Conservation (phyloP, 2,888 invertebrate genomes). For the Nezara viridula region DNA sequence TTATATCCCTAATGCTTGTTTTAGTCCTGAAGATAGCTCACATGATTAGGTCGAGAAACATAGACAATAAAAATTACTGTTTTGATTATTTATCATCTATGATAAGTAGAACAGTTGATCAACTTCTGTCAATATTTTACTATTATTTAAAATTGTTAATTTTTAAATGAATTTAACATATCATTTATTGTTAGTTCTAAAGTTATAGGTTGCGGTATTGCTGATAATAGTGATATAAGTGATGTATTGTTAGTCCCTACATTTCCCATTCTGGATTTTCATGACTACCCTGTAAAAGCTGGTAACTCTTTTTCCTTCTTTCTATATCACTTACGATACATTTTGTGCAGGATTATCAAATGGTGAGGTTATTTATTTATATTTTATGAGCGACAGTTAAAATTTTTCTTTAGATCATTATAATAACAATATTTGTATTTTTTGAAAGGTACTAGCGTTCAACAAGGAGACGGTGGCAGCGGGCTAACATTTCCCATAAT, state of each 20-base stretch:
- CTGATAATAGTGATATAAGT: constrained; percentile 62
- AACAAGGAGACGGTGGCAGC: constrained; percentile 65
- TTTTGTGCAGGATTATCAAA: constrained; percentile 65
- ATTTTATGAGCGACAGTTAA: not conserved
- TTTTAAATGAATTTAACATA: no score
- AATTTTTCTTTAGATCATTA: not conserved
- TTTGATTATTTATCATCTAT: no score
- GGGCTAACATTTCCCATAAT: constrained; percentile 62
- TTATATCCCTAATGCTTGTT: no score
- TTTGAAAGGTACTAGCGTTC: constrained; percentile 64
- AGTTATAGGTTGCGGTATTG: constrained; percentile 66
- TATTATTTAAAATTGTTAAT: no score
- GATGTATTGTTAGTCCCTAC: constrained; percentile 63
- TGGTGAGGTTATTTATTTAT: constrained; percentile 60
- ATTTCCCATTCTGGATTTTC: constrained; percentile 64
- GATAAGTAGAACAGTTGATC: no score
- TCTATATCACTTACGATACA: constrained; percentile 65
- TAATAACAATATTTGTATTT: not conserved
- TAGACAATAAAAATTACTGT: no score
- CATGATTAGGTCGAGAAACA: no score
- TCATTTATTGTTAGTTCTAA: constrained; percentile 50
- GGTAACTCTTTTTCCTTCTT: constrained; percentile 61
- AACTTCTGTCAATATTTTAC: no score
- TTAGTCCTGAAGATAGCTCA: no score
- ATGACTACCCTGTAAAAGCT: constrained; percentile 60